phyloP scores from a whole-genome alignment of 2,797 vertebrate genomes.

The Centropyge bicolor region DNA sequence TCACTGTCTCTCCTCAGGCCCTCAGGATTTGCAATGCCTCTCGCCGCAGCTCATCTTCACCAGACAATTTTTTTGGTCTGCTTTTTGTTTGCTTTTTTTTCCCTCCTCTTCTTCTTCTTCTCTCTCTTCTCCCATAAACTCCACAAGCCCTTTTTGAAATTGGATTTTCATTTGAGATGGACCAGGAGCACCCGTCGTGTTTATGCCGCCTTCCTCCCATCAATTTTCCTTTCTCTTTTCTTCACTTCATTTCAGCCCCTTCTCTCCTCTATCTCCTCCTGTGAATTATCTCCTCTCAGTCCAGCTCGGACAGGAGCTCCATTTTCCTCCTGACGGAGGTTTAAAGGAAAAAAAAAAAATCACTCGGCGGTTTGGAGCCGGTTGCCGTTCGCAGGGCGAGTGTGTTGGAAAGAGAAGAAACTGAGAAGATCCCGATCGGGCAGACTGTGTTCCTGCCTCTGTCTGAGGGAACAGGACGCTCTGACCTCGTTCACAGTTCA shows the following conservation, averaged over 20 bases:
- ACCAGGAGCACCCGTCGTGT: constrained; percentile 69
- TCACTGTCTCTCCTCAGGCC: constrained; percentile 86
- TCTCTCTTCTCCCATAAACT: constrained; percentile 69
- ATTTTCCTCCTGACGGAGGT: constrained; percentile 69
- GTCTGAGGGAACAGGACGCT: constrained; percentile 31
- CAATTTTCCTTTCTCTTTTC: constrained; percentile 68
- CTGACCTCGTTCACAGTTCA: constrained; percentile 19
- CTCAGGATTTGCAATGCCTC: constrained; percentile 81
- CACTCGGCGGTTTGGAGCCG: constrained; percentile 31
- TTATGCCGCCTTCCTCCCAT: constrained; percentile 74
- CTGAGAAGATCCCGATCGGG: constrained; percentile 58
- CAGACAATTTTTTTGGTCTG: constrained; percentile 68
- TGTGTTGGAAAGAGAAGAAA: constrained; percentile 19
- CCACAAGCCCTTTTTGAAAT: constrained; percentile 80
- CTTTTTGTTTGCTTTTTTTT: constrained; percentile 66
- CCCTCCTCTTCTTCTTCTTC: background rate
- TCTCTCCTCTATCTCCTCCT: constrained; percentile 66
- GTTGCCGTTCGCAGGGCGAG: background rate
- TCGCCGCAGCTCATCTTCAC: constrained; percentile 74
- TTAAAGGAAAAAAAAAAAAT: constrained; percentile 26
- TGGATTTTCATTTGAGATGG: constrained; percentile 85
- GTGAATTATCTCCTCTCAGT: constrained; percentile 73
- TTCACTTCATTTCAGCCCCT: constrained; percentile 53
- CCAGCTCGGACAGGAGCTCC: constrained; percentile 67
- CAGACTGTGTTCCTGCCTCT: constrained; percentile 37